These are phyloP conservation scores for Patagioenas fasciata DNA, from an alignment of 2,113 vertebrate genomes.

Conservation along the genomic window DNA sequence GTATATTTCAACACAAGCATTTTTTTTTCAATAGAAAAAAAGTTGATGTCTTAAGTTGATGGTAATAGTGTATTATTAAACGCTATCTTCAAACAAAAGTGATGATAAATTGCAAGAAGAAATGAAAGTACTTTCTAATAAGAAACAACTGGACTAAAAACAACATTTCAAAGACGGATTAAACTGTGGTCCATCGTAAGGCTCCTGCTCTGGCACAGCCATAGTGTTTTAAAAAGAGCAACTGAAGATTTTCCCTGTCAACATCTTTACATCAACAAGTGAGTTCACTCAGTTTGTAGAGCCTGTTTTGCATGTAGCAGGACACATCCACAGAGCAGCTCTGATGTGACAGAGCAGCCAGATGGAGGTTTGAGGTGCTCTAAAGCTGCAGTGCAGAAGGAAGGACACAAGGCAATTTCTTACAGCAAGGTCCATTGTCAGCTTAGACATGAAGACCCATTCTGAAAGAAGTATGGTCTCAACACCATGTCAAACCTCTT, in stretches of 20 bases:
- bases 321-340: background rate
- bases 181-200: background rate
- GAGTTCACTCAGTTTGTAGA: background rate
- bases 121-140: background rate
- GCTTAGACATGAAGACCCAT: background rate
- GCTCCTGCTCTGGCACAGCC: background rate
- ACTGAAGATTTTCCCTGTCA: background rate
- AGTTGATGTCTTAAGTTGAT: background rate
- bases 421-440: background rate
- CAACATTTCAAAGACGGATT: background rate
- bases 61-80: background rate
- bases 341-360: background rate
- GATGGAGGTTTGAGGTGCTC: background rate
- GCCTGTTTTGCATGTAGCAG: rapidly evolving
- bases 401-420: background rate
- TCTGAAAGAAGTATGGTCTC: background rate
- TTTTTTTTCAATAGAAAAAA: background rate
- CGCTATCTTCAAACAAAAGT: background rate
- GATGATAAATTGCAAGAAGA: background rate
- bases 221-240: background rate
- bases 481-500: background rate
- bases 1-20: background rate
- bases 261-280: background rate
- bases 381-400: background rate
- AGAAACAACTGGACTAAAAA: background rate